Base-by-base conservation (phyloP, 2,797 vertebrate genomes). In the Mus caroli region DNA sequence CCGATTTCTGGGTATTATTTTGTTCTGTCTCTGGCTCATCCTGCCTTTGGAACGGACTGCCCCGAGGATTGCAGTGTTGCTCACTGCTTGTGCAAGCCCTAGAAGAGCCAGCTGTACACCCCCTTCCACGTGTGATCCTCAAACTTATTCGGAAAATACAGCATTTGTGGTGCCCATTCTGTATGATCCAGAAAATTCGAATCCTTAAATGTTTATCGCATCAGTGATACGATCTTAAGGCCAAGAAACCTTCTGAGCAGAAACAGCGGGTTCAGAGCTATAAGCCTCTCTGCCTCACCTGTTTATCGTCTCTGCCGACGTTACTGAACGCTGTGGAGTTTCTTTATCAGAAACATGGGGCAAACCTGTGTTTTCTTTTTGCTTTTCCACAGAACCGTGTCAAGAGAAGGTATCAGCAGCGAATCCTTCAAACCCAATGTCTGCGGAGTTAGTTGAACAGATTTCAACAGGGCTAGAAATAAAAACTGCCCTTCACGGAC, bases 301-400 rank as follows among this genome's bases (percentile, higher is more conserved):
- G 60, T 97, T 97, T 98, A 97, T 97, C 94, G 95, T 93, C 96
- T 97, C 58, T 52, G 69, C 94, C 80, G 96, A 97, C 96, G 96
- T 83, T 97, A 90, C 40, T 79, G 88, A 95, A 91, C 28, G 93
- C 95, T 92, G 86, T 90, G 83, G 60, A 94, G 94, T 95, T 94
- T 75, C 94, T 88, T 90, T 83, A 80, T 75, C 0, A 0, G 60
- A 75, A 91, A 75, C 91, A 22, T 40, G 43, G 78, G n/a, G 56
- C 40, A 17, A 84, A 69, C 88, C 31, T 80, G 17, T 69, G 69
- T 80, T 80, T 56, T 60, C 79, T 75, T 80, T 64, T 46, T 79
- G 56, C 91, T 95, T 97, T 93, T 75, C 69, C 34, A 43, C 10
- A 95, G 69, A 95, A 73, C 64, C 22, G 40, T 83, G 4, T 84